phyloP scores from a whole-genome alignment of 2,797 vertebrate genomes.

The Thaleichthys pacificus region DNA sequence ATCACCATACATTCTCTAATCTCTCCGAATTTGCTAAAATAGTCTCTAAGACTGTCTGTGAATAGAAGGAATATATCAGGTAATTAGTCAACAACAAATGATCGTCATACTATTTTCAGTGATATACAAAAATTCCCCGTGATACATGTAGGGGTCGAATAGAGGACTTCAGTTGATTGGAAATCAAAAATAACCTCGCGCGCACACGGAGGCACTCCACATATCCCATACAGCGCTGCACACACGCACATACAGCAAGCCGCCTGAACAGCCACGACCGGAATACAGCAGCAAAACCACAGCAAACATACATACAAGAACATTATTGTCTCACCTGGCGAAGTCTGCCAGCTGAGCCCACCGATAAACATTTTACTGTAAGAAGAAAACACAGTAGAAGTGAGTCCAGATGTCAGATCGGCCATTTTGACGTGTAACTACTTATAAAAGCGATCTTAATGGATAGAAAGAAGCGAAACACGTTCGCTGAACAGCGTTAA shows the following conservation, averaged over 20 bases:
- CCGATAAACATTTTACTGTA: constrained; percentile 99
- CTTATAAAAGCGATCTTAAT: constrained; percentile 82
- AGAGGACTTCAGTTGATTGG: constrained; percentile 89
- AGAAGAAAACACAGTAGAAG: constrained; percentile 92
- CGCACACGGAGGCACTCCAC: constrained; percentile 60
- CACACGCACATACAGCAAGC: constrained; percentile 61
- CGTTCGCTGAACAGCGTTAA: constrained; percentile 56
- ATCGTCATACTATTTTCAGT: constrained; percentile 61
- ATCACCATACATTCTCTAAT: constrained; percentile 99
- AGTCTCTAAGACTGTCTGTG: constrained; percentile 99
- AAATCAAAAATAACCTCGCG: constrained; percentile 80
- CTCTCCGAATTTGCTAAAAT: constrained; percentile 99
- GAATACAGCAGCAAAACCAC: constrained; percentile 62
- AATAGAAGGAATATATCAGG: constrained; percentile 66
- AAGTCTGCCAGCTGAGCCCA: constrained; percentile 98
- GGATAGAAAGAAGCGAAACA: constrained; percentile 67
- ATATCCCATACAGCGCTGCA: constrained; percentile 69
- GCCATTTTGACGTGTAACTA: constrained; percentile 96
- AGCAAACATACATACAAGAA: constrained; percentile 56
- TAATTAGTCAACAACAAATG: constrained; percentile 66
- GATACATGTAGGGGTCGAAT: constrained; percentile 90
- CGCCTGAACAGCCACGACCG: constrained; percentile 53
- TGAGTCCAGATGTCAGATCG: constrained; percentile 96
- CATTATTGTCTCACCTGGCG: constrained; percentile 89
- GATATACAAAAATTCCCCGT: constrained; percentile 68